phyloP scores from a whole-genome alignment of 64 coral and sea anemone species.

The Montipora capricornis region DNA sequence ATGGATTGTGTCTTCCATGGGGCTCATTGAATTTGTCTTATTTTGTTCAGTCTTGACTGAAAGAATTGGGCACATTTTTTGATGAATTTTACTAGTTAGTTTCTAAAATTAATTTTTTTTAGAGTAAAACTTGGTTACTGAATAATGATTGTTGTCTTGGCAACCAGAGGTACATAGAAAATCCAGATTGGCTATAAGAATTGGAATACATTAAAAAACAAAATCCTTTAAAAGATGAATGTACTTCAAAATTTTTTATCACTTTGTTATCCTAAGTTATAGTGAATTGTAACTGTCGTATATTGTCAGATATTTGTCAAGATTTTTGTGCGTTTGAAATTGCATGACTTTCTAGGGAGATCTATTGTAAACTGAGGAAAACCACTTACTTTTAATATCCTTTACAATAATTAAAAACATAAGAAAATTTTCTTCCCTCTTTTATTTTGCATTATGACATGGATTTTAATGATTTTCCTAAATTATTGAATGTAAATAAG shows the following conservation, averaged over 20 bases:
- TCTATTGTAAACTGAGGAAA: constrained; percentile 34
- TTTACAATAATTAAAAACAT: constrained; percentile 26
- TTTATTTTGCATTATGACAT: not conserved
- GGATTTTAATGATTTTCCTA: not conserved
- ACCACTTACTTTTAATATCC: constrained; percentile 61
- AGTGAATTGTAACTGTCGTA: not conserved
- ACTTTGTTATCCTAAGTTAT: not conserved
- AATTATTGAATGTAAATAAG: not conserved
- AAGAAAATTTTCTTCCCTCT: not conserved
- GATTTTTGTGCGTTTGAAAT: not conserved
- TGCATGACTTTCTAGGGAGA: constrained; percentile 17
- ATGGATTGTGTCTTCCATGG: no score
- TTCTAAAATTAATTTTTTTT: no score
- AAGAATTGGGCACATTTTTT: no score
- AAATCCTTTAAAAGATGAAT: not conserved
- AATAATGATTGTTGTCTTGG: not conserved
- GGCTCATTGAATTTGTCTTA: no score
- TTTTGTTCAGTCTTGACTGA: no score
- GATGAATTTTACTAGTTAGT: no score
- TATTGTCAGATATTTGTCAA: not conserved
- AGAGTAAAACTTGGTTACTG: no score
- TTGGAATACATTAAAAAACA: not conserved
- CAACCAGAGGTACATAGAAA: not conserved
- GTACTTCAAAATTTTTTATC: not conserved
- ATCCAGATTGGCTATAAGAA: not conserved